phyloP scores from a whole-genome alignment of 2,113 vertebrate genomes.

The Rhagologus leucostigma region DNA sequence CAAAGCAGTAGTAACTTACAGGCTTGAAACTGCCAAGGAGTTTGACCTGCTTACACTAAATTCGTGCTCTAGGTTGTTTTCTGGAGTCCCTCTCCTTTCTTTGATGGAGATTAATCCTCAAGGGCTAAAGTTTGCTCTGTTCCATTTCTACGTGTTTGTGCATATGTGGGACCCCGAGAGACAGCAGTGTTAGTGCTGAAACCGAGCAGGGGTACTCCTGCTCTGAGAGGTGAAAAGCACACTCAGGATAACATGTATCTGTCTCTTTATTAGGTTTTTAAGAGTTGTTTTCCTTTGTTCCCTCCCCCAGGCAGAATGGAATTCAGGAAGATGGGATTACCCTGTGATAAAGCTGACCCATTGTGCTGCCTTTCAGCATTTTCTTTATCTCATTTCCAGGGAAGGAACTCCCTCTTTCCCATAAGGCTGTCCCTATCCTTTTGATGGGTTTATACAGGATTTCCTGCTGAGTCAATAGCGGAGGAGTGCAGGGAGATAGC shows the following conservation, averaged over 20 bases:
- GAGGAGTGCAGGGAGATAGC: background rate
- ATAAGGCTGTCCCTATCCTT: background rate
- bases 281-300: background rate
- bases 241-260: background rate
- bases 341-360: background rate
- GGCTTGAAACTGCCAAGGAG: background rate
- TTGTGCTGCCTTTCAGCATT: background rate
- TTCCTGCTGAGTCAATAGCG: background rate
- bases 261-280: background rate
- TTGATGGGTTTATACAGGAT: conserved; percentile 1
- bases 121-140: background rate
- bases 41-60: background rate
- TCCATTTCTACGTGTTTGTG: background rate
- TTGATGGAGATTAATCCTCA: background rate
- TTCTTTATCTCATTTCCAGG: background rate
- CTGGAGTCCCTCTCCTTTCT: background rate
- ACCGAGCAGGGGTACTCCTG: accelerated
- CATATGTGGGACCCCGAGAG: accelerated
- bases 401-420: background rate
- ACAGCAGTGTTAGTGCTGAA: background rate
- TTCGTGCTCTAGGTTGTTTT: background rate
- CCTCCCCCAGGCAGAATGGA: background rate
- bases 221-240: background rate
- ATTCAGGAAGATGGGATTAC: background rate
- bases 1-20: background rate